Evolutionary conservation across 2,797 vertebrate genomes (phyloP), one percentile per base, ranked within the genome.

Genomic region (Myiotriccus ornatus): DNA sequence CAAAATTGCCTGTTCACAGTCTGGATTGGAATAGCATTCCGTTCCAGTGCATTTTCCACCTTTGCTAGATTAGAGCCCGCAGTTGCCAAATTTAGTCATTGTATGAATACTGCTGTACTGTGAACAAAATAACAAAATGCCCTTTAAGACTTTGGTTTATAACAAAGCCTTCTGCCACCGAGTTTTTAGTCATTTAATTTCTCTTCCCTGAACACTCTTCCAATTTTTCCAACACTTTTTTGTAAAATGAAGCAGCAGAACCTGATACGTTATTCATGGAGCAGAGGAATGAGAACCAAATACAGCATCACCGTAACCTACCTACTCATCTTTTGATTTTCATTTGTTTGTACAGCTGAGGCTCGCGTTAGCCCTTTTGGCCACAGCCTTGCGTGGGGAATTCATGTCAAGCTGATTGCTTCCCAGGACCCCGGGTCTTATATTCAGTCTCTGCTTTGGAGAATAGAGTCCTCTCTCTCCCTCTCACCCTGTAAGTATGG

Each of bases 381-480:
- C 84, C 93, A 94, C 90, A 93, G 55, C 47, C 82, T 95, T 88
- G 85, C 3, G 47, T 83, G 92, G 68, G 75, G 89, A 94, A 82
- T 95, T 90, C 94, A 96, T 97, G 96, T 84, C 19, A 1, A 96
- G 91, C 90, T 97, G 94, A 96, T 37, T 84, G 81, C 88, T 52
- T 82, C 75, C 86, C 92, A 87, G 95, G 94, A 97, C 52, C 59
- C 55, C 22, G 0, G 20, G 85, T 95, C 64, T 96, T 77, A 37
- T 41, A 87, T 94, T 94, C 78, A 82, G 57, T 95, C 80, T 95
- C 80, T 94, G n/a, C 94, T 95, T 91, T 1, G 59, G 93, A 96
- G 95, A 95, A 96, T 94, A 96, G 95, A 96, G 95, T 95, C 95
- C 95, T 96, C 95, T 95, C 96, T 95, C 95, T 96, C 95, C 95